These are phyloP conservation scores for Schizaphis graminum DNA, from an alignment of 2,888 invertebrate species.

Conservation along the genomic window DNA sequence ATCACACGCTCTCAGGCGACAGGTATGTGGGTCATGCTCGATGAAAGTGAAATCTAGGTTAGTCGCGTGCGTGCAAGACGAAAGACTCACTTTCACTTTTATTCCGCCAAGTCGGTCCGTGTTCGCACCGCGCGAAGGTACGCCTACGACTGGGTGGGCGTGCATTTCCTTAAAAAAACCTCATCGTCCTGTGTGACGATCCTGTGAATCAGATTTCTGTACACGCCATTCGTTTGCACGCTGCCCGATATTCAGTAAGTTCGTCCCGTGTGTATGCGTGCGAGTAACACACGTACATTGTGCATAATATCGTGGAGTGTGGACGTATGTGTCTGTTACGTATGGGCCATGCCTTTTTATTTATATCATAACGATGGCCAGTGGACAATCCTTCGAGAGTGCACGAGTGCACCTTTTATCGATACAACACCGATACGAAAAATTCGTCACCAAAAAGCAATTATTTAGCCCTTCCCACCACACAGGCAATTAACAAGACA, in stretches of 20 bases:
- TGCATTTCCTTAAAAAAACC: conserved; percentile 22
- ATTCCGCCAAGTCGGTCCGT: conserved; percentile 48
- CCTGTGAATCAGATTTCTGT: background rate
- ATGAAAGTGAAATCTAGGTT: conserved; percentile 66
- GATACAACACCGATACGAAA: background rate
- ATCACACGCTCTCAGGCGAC: conserved; percentile 50
- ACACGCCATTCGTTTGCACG: background rate
- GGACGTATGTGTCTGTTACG: background rate
- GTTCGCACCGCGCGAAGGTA: background rate
- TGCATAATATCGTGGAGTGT: background rate
- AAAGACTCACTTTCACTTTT: conserved; percentile 63
- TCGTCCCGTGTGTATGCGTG: background rate
- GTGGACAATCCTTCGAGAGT: background rate
- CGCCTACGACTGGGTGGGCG: conserved; percentile 58
- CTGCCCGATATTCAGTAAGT: background rate
- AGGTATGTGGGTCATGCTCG: conserved; percentile 61
- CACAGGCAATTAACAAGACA: background rate
- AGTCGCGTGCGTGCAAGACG: conserved; percentile 63
- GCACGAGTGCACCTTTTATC: background rate
- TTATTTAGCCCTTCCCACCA: background rate
- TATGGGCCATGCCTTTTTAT: background rate
- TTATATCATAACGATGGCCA: background rate
- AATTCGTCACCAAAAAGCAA: background rate
- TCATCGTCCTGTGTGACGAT: background rate
- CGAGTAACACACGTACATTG: background rate